Conservation (phyloP, 2,888 invertebrate genomes). For the Dryobotodes eremita region DNA sequence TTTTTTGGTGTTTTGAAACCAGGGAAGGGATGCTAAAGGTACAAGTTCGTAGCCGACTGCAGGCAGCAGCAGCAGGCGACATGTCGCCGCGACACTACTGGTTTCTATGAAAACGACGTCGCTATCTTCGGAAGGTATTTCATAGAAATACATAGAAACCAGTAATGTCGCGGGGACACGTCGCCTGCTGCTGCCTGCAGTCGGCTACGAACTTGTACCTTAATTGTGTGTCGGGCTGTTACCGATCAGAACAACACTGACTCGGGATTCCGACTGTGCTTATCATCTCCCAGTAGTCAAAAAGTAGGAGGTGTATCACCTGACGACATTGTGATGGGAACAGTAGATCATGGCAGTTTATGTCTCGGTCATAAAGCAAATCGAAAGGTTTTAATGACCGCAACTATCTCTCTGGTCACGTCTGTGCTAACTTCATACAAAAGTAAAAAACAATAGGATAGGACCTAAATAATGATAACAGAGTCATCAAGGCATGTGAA, state of each 20-base stretch:
- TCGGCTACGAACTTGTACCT: no score
- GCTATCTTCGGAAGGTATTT: no score
- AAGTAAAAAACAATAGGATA: background rate
- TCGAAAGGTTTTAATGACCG: background rate
- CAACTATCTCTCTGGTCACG: background rate
- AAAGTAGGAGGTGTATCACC: background rate
- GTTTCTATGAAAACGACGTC: no score
- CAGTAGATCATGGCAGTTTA: background rate
- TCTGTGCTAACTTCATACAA: background rate
- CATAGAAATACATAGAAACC: no score
- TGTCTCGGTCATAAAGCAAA: background rate
- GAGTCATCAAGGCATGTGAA: background rate
- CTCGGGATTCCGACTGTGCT: background rate
- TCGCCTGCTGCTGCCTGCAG: no score
- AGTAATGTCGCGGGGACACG: no score
- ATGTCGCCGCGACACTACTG: no score
- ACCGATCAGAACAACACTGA: conserved; percentile 31
- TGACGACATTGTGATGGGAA: background rate
- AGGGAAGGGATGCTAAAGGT: background rate
- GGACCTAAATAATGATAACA: background rate
- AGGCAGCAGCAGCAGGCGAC: no score
- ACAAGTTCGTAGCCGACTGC: no score
- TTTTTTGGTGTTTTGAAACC: background rate
- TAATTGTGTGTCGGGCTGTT: conserved; percentile 4
- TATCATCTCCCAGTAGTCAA: conserved; percentile 6